Conservation (phyloP, 2,888 invertebrate genomes). For the Acanthoscelides obtectus region DNA sequence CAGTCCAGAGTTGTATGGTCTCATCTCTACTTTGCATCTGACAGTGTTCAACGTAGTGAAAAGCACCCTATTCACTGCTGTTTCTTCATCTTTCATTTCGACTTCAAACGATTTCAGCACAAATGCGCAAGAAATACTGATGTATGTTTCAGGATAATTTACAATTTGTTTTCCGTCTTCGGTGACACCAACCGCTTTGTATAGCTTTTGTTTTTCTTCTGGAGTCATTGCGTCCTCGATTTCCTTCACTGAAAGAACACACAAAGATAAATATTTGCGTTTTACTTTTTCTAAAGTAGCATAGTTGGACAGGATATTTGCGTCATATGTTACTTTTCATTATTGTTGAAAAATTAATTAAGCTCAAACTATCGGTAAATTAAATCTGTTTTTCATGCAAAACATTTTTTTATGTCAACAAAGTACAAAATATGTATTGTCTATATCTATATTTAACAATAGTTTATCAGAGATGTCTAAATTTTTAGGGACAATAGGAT, state of each 20-base stretch:
- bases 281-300: too few species aligned
- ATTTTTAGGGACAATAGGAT: too few species aligned
- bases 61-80: constrained; percentile 52
- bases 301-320: too few species aligned
- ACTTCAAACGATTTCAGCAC: constrained; percentile 69
- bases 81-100: constrained; percentile 56
- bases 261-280: too few species aligned
- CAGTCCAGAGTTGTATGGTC: constrained; percentile 74
- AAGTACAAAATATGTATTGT: too few species aligned
- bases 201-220: constrained; percentile 89
- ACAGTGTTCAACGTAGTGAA: constrained; percentile 60
- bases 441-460: too few species aligned
- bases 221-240: constrained; percentile 92
- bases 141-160: constrained; percentile 68
- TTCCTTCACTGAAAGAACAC: constrained; percentile 60
- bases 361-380: too few species aligned
- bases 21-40: constrained; percentile 61
- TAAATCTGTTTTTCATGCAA: too few species aligned
- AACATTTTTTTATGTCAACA: too few species aligned
- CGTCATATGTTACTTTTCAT: too few species aligned
- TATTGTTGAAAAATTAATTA: too few species aligned
- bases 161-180: constrained; percentile 69
- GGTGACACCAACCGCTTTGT: constrained; percentile 93
- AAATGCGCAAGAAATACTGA: constrained; percentile 74
- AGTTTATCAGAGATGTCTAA: too few species aligned